These are phyloP conservation scores for Taxidea taxus DNA, from an alignment of 2,113 vertebrate species.

Conservation along the genomic window DNA sequence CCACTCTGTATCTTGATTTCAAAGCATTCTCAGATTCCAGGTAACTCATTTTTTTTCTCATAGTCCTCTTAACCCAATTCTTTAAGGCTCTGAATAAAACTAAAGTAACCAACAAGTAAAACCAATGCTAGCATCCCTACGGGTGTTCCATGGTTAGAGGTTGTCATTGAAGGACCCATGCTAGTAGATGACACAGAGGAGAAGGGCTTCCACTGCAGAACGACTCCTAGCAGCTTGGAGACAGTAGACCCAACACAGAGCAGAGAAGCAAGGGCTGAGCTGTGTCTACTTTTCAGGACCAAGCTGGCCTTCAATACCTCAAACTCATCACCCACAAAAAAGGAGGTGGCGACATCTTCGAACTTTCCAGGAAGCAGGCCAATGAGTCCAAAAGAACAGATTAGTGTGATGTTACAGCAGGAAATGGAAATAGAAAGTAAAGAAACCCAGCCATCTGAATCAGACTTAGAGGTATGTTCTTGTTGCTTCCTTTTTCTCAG, in stretches of 20 bases:
- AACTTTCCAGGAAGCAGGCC: constrained; percentile 72
- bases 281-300: constrained; percentile 44
- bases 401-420: constrained; percentile 83
- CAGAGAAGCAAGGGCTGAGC: not conserved
- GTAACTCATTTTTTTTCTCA: not conserved
- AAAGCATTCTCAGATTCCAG: not conserved
- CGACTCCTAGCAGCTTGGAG: not conserved
- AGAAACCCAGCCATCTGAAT: constrained; percentile 79
- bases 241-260: not conserved
- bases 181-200: not conserved
- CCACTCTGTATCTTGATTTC: not conserved
- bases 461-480: constrained; percentile 86
- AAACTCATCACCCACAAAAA: not conserved
- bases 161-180: not conserved
- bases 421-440: constrained; percentile 80
- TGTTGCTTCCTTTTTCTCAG: not conserved
- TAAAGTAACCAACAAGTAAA: not conserved
- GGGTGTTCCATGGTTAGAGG: not conserved
- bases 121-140: not conserved
- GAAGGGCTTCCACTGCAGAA: not conserved
- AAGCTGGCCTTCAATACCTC: not conserved
- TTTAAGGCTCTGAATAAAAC: not conserved
- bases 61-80: not conserved
- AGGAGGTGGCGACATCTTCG: not conserved
- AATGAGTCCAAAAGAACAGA: constrained; percentile 88